Evolutionary conservation across 2,888 invertebrate genomes (phyloP), one percentile per base, ranked within the genome.

Genomic region (Meliscaeva auricollis): DNA sequence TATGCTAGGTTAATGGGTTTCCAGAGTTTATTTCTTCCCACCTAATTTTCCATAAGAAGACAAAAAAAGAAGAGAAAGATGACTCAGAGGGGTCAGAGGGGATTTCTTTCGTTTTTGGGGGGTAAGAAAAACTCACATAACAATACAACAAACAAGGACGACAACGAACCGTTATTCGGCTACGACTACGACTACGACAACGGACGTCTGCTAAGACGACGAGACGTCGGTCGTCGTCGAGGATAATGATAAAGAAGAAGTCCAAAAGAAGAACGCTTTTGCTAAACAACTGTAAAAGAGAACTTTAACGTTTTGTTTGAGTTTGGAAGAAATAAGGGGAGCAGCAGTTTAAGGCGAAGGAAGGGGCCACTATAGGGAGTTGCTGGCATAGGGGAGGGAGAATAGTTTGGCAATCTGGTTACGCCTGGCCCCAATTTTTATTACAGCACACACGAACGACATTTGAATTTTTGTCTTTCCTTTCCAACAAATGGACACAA

Each of bases 381-480:
- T n/a, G n/a, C n/a, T n/a, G n/a, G n/a, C n/a, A n/a, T n/a, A n/a
- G n/a, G n/a, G n/a, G 64, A 20, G 20, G 17, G 35, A 56, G 38
- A 83, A 83, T 69, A 78, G 79, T 84, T 84, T 84, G 79, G 79
- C 84, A 84, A 84, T 84, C 74, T 75, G 58, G 64, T 66, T 75
- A 48, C 32, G 64, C 30, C 60, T 84, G 84, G 74, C 79, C 84
- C 32, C 74, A 41, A 84, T 84, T 84, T 79, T 84, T 84, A 79
- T 84, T 84, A 64, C 76, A 58, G 64, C 74, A 66, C 74, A 70
- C 79, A 64, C 58, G 54, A 73, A 41, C 30, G 68, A 44, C 69
- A 79, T 83, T 84, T 80, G 75, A 84, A 79, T 84, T 78, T 74
- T 72, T n/a, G n/a, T n/a, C n/a, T n/a, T n/a, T n/a, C n/a, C n/a